phyloP scores from a whole-genome alignment of 2,113 vertebrate species.

The Hypanus sabinus region DNA sequence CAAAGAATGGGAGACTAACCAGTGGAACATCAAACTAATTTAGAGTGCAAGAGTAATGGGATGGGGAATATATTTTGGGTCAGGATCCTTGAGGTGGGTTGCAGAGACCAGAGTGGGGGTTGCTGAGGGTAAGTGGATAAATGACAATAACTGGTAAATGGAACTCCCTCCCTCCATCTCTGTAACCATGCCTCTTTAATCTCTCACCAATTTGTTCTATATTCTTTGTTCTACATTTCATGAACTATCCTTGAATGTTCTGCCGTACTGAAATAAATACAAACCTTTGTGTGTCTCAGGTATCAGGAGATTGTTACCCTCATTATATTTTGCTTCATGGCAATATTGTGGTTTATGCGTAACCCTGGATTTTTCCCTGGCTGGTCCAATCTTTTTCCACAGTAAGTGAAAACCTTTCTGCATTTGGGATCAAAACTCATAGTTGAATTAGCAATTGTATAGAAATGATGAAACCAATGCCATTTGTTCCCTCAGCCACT shows the following conservation, averaged over 20 bases:
- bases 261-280: background rate
- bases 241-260: background rate
- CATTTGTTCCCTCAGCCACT: background rate
- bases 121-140: no score
- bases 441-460: background rate
- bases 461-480: background rate
- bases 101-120: no score
- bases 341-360: slow-evolving; percentile 76
- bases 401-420: slow-evolving; percentile 58
- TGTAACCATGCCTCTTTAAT: background rate
- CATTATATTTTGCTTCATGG: slow-evolving; percentile 72
- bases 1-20: background rate
- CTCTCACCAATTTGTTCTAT: background rate
- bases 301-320: slow-evolving; percentile 75
- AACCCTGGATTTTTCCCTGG: slow-evolving; percentile 81
- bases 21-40: background rate
- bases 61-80: background rate
- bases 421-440: background rate
- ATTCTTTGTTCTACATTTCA: background rate
- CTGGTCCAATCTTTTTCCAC: slow-evolving; percentile 71
- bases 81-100: background rate
- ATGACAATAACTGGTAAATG: background rate
- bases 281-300: slow-evolving; percentile 51
- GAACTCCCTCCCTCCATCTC: background rate
- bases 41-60: background rate